Percentiles rank a stretch among this genome's conserved stretches.
phyloP scores from a whole-genome alignment of 2,797 vertebrate species.

The Amblyraja radiata region DNA sequence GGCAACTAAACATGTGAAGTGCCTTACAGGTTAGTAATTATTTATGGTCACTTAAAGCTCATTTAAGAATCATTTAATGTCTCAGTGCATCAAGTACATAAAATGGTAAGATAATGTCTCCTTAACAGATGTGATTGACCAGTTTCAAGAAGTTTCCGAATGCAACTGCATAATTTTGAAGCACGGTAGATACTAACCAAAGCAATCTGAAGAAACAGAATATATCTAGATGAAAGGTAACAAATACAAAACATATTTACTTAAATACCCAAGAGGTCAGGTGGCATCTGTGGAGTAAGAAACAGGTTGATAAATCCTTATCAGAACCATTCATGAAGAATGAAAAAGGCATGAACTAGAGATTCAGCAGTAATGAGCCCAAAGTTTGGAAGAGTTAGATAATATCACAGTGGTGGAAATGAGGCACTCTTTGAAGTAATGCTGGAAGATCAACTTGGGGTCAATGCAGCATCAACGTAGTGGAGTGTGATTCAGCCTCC shows the following conservation, averaged over 20 bases:
- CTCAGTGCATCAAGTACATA: not conserved
- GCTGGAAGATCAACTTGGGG: not conserved
- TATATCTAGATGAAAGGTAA: no score
- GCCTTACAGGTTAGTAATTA: not conserved
- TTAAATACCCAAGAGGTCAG: no score
- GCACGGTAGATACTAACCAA: not conserved
- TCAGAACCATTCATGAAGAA: no score
- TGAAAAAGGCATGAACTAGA: no score
- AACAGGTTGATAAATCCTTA: no score
- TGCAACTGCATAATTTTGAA: not conserved
- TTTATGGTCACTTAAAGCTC: not conserved
- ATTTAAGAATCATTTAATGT: slow-evolving; percentile 10
- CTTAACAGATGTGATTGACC: not conserved
- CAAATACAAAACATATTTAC: no score
- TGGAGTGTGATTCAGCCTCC: not conserved
- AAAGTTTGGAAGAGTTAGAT: not conserved
- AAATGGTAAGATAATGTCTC: not conserved
- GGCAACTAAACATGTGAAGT: not conserved
- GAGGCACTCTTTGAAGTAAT: not conserved
- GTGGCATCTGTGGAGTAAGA: no score
- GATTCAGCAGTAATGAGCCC: no score
- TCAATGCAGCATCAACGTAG: not conserved
- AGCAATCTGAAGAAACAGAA: not conserved
- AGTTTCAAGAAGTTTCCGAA: not conserved
- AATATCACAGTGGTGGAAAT: not conserved